Conservation (phyloP, 2,888 invertebrate genomes). For the Eilema sororculum region DNA sequence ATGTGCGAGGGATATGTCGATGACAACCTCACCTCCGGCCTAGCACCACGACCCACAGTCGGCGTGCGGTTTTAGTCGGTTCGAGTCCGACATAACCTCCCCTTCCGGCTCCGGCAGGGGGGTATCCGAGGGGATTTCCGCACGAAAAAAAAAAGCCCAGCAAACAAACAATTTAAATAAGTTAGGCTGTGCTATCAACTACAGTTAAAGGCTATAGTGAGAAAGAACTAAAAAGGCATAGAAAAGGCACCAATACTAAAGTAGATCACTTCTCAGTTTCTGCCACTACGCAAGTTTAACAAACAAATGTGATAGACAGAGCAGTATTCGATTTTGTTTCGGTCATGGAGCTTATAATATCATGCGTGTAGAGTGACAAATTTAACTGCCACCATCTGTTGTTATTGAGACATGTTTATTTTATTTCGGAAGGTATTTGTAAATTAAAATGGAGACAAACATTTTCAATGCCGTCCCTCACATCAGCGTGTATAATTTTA, state of each 20-base stretch:
- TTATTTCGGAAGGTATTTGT: neutral
- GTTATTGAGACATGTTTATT: neutral
- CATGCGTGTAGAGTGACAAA: constrained; percentile 1
- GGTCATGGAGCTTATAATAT: neutral
- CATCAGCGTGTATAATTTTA: constrained; percentile 39
- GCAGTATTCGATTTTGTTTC: neutral
- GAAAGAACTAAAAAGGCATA: neutral
- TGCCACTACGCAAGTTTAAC: neutral
- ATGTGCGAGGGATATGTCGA: no score
- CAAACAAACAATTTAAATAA: neutral
- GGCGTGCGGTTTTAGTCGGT: no score
- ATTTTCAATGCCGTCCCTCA: neutral
- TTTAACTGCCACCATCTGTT: neutral
- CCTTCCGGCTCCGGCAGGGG: no score
- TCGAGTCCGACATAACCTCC: no score
- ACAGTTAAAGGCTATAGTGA: neutral
- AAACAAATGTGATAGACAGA: neutral
- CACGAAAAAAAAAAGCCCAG: no score
- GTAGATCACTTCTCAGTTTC: neutral
- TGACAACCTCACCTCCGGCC: no score
- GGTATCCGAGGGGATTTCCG: no score
- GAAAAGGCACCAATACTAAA: neutral
- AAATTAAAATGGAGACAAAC: neutral
- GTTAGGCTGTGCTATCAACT: neutral
- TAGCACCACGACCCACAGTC: no score